Evolutionary conservation across 2,113 vertebrate genomes (phyloP).

Genomic region (Pelecanus crispus): DNA sequence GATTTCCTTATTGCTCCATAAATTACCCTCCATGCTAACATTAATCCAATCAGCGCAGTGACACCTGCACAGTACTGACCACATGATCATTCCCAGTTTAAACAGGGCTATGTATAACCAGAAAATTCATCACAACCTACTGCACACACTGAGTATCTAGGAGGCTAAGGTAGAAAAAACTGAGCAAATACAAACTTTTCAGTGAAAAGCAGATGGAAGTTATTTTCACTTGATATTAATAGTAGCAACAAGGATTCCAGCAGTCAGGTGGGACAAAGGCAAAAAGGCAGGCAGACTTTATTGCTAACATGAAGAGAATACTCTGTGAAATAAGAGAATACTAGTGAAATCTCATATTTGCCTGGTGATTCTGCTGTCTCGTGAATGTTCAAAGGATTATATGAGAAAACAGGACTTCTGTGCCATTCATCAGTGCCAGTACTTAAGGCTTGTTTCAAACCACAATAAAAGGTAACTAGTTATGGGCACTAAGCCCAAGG

Average conservation of each 20-base stretch:
- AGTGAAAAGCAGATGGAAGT: not conserved
- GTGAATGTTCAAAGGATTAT: not conserved
- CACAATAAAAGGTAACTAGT: not conserved
- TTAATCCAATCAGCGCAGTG: not conserved
- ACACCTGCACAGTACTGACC: not conserved
- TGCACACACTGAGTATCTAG: not conserved
- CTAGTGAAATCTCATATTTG: not conserved
- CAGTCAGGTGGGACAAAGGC: not conserved
- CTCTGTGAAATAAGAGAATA: not conserved
- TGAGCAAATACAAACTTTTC: not conserved
- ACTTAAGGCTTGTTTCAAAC: not conserved
- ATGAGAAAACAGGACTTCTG: not conserved
- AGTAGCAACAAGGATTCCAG: not conserved
- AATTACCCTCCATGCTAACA: slow-evolving; percentile 25
- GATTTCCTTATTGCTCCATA: slow-evolving; percentile 61
- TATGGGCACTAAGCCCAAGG: not conserved
- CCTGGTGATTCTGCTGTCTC: not conserved
- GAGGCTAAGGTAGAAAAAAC: not conserved
- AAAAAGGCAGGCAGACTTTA: not conserved
- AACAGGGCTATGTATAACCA: not conserved
- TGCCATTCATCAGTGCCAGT: not conserved
- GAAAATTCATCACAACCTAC: slow-evolving; percentile 8
- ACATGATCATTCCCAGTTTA: not conserved
- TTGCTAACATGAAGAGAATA: not conserved
- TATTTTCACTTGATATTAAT: not conserved